These are phyloP conservation scores for Lepilemur septentrionalis DNA, from an alignment of 2,797 vertebrate genomes.

Conservation along the genomic window DNA sequence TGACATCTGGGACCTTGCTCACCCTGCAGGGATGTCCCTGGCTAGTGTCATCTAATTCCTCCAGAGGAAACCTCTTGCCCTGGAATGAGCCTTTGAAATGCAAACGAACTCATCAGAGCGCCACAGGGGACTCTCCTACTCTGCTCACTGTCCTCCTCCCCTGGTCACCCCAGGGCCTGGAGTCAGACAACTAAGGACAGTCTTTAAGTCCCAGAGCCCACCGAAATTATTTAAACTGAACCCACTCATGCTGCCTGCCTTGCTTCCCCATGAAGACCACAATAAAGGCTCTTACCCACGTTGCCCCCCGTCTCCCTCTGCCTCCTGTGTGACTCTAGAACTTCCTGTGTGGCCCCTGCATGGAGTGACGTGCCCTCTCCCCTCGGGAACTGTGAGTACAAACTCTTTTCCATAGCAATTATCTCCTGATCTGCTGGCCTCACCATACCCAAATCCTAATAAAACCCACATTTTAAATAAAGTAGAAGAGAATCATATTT, in stretches of 20 bases:
- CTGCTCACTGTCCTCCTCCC: not conserved
- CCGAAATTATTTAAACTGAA: not conserved
- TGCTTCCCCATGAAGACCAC: not conserved
- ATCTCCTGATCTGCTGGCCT: not conserved
- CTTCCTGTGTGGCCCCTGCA: not conserved
- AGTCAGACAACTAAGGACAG: not conserved
- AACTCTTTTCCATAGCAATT: not conserved
- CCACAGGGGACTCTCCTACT: not conserved
- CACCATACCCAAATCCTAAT: not conserved
- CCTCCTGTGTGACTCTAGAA: not conserved
- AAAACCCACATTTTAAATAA: not conserved
- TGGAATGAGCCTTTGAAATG: not conserved
- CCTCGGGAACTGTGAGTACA: not conserved
- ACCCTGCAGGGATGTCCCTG: not conserved
- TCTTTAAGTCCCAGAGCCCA: accelerated
- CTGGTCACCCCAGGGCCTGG: not conserved
- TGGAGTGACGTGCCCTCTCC: not conserved
- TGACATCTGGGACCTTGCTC: not conserved
- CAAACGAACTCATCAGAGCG: not conserved
- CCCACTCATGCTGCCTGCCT: not conserved
- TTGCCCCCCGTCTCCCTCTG: not conserved
- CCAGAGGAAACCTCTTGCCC: not conserved
- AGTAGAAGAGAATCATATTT: not conserved
- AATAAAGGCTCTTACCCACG: not conserved
- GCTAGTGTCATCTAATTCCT: not conserved